Base-by-base conservation (phyloP, 2,888 invertebrate genomes). In the Eilema depressum region DNA sequence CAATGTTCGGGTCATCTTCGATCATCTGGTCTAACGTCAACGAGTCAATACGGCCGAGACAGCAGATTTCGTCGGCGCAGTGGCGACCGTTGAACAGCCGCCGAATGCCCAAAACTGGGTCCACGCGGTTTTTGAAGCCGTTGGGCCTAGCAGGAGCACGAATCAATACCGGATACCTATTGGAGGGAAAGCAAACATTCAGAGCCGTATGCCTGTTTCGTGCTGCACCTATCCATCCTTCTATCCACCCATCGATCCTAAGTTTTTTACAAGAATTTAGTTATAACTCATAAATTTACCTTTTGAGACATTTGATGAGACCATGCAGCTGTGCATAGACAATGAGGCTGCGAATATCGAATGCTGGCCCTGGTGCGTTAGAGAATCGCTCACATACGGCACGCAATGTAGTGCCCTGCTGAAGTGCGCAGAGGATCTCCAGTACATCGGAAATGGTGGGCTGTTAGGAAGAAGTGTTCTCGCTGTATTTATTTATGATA, bases 51-150 rank as follows among this genome's bases (percentile, higher is more conserved):
- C 97, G 97, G 14, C 98, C 97, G 71, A 97, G 96, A 87, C 98
- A 98, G 91, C 99, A 99, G 83, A 99, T 98, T 91, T 99, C 98
- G 92, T 99, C 99, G 71, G 97, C 96, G 88, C 97, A 98, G 76
- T 97, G 97, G 0, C 96, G 94, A 0, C 99, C 99, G 62, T 97
- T 98, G 87, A 98, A 98, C 84, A 97, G 96, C 66, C 96, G 95
- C 59, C 96, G 96, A 56, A 97, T 91, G 20, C 96, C 93, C 0
- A 92, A 87, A 30, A 93, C 57, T 0, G 88, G 80, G 28, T 92
- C 91, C 20, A 83, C 41, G 23, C 89, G 87, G 56, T 77, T 83
- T 71, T 68, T 86, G 81, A 89, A 91, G 0, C 90, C 92, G 76
- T 90, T 92, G 3, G 86, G 73, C 0, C 93, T 88, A 0, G 77